Percentiles rank a stretch among this genome's conserved stretches.
Conservation (phyloP, 2,888 invertebrate species). For the Cryptus viduatorius region DNA sequence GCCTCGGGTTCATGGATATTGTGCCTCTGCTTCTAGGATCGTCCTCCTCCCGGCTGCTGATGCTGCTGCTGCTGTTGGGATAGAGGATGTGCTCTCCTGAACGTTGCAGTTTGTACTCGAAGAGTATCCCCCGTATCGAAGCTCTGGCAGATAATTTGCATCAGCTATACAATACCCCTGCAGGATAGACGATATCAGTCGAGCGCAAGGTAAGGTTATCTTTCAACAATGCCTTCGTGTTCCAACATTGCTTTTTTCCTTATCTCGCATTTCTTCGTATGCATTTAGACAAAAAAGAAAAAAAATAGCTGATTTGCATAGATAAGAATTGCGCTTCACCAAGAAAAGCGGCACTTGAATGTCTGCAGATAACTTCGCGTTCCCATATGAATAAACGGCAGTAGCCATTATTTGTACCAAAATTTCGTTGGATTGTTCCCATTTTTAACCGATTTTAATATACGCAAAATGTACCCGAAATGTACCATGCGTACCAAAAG, state of each 20-base stretch:
- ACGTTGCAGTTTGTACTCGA: background rate
- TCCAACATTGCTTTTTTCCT: background rate
- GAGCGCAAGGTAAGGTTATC: constrained; percentile 1
- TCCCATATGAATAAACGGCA: background rate
- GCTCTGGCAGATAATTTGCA: background rate
- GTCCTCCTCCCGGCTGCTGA: constrained; percentile 14
- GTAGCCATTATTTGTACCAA: too few relatives aligned
- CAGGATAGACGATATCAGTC: background rate
- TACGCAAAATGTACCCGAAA: too few relatives aligned
- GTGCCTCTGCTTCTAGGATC: constrained; percentile 15
- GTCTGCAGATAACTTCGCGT: background rate
- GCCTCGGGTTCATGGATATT: constrained; percentile 17
- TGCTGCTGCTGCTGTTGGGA: background rate
- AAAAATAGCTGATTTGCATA: background rate
- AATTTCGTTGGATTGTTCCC: too few relatives aligned
- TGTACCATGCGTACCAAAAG: too few relatives aligned
- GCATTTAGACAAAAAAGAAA: background rate
- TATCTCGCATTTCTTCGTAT: background rate
- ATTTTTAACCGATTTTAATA: too few relatives aligned
- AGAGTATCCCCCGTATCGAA: background rate
- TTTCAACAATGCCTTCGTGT: background rate
- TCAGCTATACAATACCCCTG: background rate
- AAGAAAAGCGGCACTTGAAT: background rate
- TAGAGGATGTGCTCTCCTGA: background rate
- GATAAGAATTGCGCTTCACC: background rate